phyloP scores from a whole-genome alignment of 2,888 invertebrate species.

The Lithophane leautieri region DNA sequence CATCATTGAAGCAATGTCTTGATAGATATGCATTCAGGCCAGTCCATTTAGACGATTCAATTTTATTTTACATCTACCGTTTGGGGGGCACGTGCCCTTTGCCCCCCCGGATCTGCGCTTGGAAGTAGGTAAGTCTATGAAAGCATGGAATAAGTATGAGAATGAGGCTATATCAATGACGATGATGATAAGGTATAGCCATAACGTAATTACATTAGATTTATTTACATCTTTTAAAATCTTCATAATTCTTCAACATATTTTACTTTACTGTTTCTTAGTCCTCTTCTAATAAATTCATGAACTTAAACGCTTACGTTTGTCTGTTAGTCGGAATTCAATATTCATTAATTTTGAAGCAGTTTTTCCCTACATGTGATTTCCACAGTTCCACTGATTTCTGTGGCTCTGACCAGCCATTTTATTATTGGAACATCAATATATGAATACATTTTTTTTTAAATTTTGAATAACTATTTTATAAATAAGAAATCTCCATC shows the following conservation, averaged over 20 bases:
- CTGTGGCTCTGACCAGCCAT: background rate
- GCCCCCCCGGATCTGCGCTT: too few relatives aligned
- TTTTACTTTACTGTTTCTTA: background rate
- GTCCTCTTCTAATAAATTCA: background rate
- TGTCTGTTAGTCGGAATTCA: background rate
- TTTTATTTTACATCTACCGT: too few relatives aligned
- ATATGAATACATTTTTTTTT: background rate
- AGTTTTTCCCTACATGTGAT: background rate
- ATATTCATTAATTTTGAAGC: background rate
- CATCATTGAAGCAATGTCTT: too few relatives aligned
- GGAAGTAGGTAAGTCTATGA: background rate
- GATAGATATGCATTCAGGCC: too few relatives aligned
- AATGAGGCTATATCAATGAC: background rate
- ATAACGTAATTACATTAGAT: background rate
- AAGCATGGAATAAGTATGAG: background rate
- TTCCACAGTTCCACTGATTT: background rate
- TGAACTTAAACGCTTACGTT: background rate
- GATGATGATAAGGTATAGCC: background rate
- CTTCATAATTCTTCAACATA: background rate
- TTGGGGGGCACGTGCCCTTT: too few relatives aligned
- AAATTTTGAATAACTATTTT: background rate
- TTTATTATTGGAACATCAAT: background rate
- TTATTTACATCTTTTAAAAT: background rate
- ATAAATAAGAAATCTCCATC: background rate
- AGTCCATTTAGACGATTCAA: too few relatives aligned